Conservation (phyloP, 2,113 vertebrate genomes). For the Turdus rufiventris region DNA sequence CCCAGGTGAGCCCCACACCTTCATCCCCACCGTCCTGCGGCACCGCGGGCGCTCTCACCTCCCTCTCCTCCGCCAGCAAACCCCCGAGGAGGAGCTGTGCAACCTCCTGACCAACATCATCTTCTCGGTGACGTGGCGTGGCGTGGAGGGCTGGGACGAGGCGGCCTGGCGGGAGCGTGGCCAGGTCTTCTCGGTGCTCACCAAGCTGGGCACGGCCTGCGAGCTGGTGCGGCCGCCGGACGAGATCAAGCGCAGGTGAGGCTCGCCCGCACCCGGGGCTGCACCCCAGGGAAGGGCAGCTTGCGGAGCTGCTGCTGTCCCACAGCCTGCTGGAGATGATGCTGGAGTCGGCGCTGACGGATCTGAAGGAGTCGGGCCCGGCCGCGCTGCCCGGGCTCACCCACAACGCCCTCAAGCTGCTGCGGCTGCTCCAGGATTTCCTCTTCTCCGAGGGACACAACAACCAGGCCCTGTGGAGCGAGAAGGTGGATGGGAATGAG, state of each 20-base stretch:
- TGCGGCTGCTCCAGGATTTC: slow-evolving; percentile 95
- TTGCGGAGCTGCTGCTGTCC: not conserved
- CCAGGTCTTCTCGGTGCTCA: slow-evolving; percentile 96
- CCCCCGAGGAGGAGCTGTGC: slow-evolving; percentile 92
- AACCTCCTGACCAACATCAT: slow-evolving; percentile 95
- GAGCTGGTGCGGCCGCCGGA: slow-evolving; percentile 88
- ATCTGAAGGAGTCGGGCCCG: slow-evolving; percentile 80
- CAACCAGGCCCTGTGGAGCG: slow-evolving; percentile 91
- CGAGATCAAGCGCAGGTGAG: slow-evolving; percentile 92
- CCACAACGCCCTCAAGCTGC: slow-evolving; percentile 85
- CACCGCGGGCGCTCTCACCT: rapidly evolving
- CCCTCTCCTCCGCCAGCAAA: slow-evolving; percentile 68
- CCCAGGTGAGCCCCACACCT: slow-evolving; percentile 76
- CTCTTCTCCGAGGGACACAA: slow-evolving; percentile 89
- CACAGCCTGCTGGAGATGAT: slow-evolving; percentile 95
- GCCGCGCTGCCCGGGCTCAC: slow-evolving; percentile 72
- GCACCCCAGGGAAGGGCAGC: not conserved
- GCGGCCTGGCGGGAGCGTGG: slow-evolving; percentile 88
- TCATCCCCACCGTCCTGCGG: rapidly evolving
- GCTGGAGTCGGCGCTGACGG: slow-evolving; percentile 91
- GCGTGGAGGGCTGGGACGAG: slow-evolving; percentile 83
- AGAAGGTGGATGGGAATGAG: slow-evolving; percentile 78
- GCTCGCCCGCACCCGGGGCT: rapidly evolving
- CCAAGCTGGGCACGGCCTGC: slow-evolving; percentile 90
- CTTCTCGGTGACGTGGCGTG: slow-evolving; percentile 90